Conservation (phyloP, 2,113 vertebrate genomes). For the Sebastes fasciatus region DNA sequence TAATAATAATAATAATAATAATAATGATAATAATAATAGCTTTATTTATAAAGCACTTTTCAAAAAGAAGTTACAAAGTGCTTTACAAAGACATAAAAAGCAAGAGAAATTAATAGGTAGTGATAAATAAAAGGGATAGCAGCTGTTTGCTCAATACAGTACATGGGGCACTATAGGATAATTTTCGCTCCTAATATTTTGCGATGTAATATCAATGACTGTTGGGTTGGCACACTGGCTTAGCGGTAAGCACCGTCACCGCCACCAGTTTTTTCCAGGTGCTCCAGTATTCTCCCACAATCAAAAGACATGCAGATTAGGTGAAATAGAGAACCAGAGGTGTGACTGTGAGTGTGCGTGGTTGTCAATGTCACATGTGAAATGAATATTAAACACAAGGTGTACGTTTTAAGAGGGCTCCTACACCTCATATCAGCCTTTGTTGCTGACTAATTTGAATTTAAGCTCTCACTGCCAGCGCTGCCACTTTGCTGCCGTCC, state of each 20-base stretch:
- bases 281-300: background rate
- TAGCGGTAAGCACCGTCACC: background rate
- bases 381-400: background rate
- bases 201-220: background rate
- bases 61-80: too few species aligned
- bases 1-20: too few species aligned
- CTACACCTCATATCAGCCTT: background rate
- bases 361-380: background rate
- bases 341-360: background rate
- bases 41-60: too few species aligned
- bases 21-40: too few species aligned
- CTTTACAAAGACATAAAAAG: too few species aligned
- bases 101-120: too few species aligned
- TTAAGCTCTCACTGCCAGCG: background rate
- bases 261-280: background rate
- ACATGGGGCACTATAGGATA: background rate
- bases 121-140: background rate
- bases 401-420: background rate
- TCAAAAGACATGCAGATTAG: background rate
- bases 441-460: slow-evolving; percentile 17
- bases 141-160: background rate
- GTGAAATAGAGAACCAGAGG: background rate
- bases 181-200: background rate
- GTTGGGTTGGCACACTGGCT: background rate
- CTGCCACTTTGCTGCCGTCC: slow-evolving; percentile 11